Base-by-base conservation (phyloP, 2,113 vertebrate genomes). In the Pygoscelis adeliae region DNA sequence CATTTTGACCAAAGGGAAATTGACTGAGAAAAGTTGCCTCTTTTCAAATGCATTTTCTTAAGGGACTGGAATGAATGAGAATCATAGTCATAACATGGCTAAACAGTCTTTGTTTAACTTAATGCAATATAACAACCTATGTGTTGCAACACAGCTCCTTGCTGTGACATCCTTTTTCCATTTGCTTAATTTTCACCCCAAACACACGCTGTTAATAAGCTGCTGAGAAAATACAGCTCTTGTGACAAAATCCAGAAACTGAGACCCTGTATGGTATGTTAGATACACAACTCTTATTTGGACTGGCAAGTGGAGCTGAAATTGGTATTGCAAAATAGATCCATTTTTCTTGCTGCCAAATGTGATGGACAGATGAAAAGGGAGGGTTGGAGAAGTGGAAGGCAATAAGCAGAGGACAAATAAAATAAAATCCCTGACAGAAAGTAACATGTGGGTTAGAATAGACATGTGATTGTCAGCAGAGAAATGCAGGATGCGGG, bases 91-190 rank as follows among this genome's bases (percentile, higher is more conserved):
- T 93, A 96, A 97, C 90, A 84, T 7, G 69, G 85, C 94, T 92
- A 89, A 92, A 91, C 94, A 90, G 59, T 89, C 90, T 97, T 96
- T 97, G 97, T 96, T 97, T 94, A 96, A 96, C 95, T 97, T 94
- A 94, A 92, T 96, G 91, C 96, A 93, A 89, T 92, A 95, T 97
- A 97, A 98, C 96, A 97, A 97, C 79, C 87, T 93, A 96, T 97
- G 93, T 97, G 95, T 96, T 97, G 94, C 96, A 97, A 96, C 87
- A 90, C 84, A 90, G 92, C 85, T 97, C 93, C 93, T 97, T 94
- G 93, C 93, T 95, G 91, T 97, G 95, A 97, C 97, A 96, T 96
- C 95, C 89, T 96, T 97, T 95, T 94, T 96, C 96, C 96, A 97
- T 97, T 96, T 97, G 95, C 90, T 94, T 96, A 89, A 96, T 94